phyloP scores from a whole-genome alignment of 2,113 vertebrate genomes.

The Leucopsar rothschildi region DNA sequence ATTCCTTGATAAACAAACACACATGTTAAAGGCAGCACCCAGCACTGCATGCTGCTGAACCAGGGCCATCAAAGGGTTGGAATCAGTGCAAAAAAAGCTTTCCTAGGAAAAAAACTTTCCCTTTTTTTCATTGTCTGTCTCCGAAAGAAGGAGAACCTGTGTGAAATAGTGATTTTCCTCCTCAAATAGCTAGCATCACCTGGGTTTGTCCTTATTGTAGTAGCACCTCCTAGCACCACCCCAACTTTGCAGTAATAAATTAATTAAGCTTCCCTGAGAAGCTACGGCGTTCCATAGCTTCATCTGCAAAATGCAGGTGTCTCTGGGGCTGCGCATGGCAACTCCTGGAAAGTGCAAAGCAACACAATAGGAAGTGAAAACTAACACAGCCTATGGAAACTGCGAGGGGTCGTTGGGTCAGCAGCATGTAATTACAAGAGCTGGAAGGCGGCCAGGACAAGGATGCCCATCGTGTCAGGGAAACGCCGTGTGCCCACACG shows the following conservation, averaged over 20 bases:
- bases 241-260: not conserved
- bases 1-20: not conserved
- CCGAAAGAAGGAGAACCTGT: not conserved
- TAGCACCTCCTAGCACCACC: not conserved
- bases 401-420: not conserved
- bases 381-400: conserved; percentile 49
- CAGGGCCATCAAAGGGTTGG: not conserved
- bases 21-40: not conserved
- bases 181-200: not conserved
- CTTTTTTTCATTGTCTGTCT: accelerated
- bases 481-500: not conserved
- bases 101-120: not conserved
- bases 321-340: not conserved
- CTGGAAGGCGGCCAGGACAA: not conserved
- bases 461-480: not conserved
- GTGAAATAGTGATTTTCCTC: not conserved
- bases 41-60: not conserved
- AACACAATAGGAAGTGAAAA: conserved; percentile 47
- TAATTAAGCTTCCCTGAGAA: not conserved
- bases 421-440: conserved; percentile 53
- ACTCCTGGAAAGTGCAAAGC: conserved; percentile 8
- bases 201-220: not conserved
- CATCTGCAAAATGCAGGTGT: conserved; percentile 11
- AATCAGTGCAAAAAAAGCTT: not conserved
- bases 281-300: not conserved